phyloP scores from a whole-genome alignment of 2,888 invertebrate species.

The Tuberolachnus salignus region DNA sequence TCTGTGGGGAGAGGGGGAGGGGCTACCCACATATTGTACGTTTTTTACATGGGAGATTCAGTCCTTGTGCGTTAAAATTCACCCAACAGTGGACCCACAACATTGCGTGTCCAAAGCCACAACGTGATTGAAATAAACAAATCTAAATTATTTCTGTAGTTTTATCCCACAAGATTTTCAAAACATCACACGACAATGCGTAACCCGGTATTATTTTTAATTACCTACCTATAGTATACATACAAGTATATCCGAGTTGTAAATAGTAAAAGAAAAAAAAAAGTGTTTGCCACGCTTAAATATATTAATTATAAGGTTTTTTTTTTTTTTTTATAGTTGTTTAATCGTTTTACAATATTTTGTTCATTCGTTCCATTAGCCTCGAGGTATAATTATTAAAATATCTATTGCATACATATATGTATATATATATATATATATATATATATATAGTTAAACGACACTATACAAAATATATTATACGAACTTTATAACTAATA shows the following conservation, averaged over 20 bases:
- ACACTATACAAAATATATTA: no score
- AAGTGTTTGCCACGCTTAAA: no score
- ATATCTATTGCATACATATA: no score
- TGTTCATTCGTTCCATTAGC: neutral
- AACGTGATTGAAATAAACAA: constrained; percentile 27
- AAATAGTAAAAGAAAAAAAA: neutral
- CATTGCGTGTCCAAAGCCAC: neutral
- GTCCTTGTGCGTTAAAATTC: constrained; percentile 28
- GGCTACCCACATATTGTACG: neutral
- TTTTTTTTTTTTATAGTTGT: neutral
- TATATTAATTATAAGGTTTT: no score
- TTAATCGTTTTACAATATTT: neutral
- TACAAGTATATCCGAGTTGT: no score
- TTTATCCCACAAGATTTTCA: constrained; percentile 4
- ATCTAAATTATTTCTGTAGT: constrained; percentile 16
- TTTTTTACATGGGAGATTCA: neutral
- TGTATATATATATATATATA: no score
- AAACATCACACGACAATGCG: neutral
- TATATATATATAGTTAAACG: no score
- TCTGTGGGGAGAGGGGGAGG: neutral
- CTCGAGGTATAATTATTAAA: neutral
- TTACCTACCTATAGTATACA: neutral
- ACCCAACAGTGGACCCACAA: constrained; percentile 14
- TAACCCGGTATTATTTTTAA: constrained; percentile 9
- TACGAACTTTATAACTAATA: no score